These are phyloP conservation scores for Protosalanx chinensis DNA, from an alignment of 2,797 vertebrate genomes.

Conservation along the genomic window DNA sequence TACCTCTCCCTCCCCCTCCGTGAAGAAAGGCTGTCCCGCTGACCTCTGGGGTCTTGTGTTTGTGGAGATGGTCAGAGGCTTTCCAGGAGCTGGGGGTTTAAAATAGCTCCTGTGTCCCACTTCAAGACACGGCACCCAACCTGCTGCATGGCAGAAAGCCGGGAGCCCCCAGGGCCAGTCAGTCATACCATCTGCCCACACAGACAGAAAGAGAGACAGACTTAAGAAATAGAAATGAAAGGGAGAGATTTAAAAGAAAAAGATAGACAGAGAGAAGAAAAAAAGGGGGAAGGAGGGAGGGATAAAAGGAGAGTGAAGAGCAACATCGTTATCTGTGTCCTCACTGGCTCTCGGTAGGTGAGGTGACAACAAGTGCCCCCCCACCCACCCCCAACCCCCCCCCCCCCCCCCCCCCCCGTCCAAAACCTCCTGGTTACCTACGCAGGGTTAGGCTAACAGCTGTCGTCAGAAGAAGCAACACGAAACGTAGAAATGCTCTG, in stretches of 20 bases:
- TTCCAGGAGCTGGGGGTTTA: slow-evolving; percentile 58
- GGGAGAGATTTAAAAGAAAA: too few relatives aligned
- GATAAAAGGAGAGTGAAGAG: not conserved
- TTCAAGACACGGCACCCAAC: slow-evolving; percentile 14
- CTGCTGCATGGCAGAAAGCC: too few relatives aligned
- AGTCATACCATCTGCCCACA: too few relatives aligned
- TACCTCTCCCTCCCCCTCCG: not conserved
- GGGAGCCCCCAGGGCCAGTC: too few relatives aligned
- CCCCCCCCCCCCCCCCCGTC: not conserved
- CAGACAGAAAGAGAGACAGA: not conserved
- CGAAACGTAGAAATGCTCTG: not conserved
- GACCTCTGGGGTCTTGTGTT: slow-evolving; percentile 53
- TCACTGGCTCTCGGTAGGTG: not conserved
- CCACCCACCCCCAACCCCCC: too few relatives aligned
- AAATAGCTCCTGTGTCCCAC: slow-evolving; percentile 60
- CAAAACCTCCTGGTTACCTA: too few relatives aligned
- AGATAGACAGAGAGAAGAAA: not conserved
- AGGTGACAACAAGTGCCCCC: not conserved
- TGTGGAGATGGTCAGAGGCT: slow-evolving; percentile 58
- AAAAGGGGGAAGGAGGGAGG: not conserved
- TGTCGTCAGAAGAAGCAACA: not conserved
- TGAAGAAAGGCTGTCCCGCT: slow-evolving; percentile 28
- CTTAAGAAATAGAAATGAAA: not conserved
- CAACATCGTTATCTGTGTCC: not conserved
- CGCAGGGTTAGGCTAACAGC: not conserved